Evolutionary conservation across 2,888 invertebrate genomes (phyloP).

Genomic region (Sinodicranocentrus sp.): DNA sequence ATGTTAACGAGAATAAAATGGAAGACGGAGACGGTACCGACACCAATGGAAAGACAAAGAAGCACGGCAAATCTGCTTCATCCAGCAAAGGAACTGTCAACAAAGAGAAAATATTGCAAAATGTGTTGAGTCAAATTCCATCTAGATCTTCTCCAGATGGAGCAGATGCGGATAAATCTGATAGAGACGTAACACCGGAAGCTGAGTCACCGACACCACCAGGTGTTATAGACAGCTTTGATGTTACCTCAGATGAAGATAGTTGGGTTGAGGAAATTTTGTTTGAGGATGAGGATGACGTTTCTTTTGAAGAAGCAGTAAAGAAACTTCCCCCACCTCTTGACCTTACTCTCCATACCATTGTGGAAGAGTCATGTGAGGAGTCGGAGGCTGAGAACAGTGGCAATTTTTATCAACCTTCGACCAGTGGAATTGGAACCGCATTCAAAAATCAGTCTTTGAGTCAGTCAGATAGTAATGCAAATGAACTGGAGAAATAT

Average conservation of each 20-base stretch:
- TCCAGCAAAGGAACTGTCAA: constrained; percentile 54
- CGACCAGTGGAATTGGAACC: constrained; percentile 56
- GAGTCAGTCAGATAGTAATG: constrained; percentile 66
- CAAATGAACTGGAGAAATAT: constrained; percentile 88
- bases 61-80: constrained; percentile 13
- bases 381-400: constrained; percentile 82
- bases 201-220: constrained; percentile 64
- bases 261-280: constrained; percentile 91
- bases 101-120: constrained; percentile 70
- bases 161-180: constrained; percentile 67
- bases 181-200: constrained; percentile 60
- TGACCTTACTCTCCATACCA: constrained; percentile 94
- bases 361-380: constrained; percentile 96
- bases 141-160: constrained; percentile 72
- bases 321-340: constrained; percentile 84
- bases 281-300: constrained; percentile 74
- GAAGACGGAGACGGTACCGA: constrained; percentile 32
- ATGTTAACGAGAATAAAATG: constrained; percentile 66
- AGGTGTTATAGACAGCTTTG: constrained; percentile 70
- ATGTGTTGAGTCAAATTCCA: constrained; percentile 69
- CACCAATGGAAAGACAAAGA: constrained; percentile 17
- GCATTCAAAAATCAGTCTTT: constrained; percentile 54
- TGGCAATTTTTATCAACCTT: constrained; percentile 69
- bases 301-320: constrained; percentile 43
- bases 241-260: constrained; percentile 85